Conservation (phyloP, 2,888 invertebrate species). For the Pachydiplax longipennis region DNA sequence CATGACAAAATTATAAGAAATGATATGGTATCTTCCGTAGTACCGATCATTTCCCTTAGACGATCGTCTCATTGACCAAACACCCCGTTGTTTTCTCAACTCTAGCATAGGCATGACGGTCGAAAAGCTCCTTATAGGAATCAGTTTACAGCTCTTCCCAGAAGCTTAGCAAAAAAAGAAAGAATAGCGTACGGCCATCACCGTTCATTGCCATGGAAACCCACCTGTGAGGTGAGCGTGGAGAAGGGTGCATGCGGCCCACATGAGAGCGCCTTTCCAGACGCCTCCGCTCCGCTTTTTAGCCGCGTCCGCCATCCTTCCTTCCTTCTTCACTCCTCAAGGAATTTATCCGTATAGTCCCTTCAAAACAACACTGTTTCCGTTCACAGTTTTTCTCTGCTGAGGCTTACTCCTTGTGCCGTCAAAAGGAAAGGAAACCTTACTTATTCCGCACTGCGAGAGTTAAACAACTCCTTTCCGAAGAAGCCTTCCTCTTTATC, state of each 20-base stretch:
- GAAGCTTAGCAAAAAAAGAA: too few species aligned
- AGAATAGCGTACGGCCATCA: too few species aligned
- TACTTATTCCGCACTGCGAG: not conserved
- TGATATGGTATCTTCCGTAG: too few species aligned
- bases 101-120: too few species aligned
- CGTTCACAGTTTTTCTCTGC: not conserved
- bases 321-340: not conserved
- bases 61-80: too few species aligned
- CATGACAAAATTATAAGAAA: too few species aligned
- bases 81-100: too few species aligned
- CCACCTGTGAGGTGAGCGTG: conserved; percentile 16
- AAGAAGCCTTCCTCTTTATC: not conserved
- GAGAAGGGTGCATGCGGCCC: not conserved
- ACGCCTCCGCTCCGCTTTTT: not conserved
- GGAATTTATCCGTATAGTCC: not conserved
- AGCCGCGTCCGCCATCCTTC: not conserved
- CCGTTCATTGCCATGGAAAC: not conserved
- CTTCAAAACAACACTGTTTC: not conserved
- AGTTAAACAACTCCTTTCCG: not conserved
- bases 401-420: not conserved
- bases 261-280: not conserved
- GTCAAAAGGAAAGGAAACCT: not conserved
- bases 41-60: too few species aligned
- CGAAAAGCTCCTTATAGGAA: too few species aligned
- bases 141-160: too few species aligned